Evolutionary conservation across 2,888 invertebrate species (phyloP), one percentile per base, ranked within the genome.

Genomic region (Darwinula stevensoni): DNA sequence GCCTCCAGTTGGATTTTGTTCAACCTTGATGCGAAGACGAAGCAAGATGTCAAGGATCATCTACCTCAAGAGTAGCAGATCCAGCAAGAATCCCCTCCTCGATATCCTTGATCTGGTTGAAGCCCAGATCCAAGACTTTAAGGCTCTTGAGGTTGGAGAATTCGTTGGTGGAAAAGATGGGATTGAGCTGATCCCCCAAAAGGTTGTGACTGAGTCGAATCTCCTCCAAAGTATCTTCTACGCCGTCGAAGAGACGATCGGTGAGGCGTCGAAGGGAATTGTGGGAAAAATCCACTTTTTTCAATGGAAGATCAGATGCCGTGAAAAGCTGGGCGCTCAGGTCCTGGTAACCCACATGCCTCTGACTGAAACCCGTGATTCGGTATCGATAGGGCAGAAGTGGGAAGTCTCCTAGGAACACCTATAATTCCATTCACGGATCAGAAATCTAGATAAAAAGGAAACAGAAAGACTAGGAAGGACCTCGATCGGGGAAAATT

Each of bases 81-180:
- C 76, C 76, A 51, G 75, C 74, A 16, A 82, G 57, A 32, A 82
- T 63, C 1, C 78, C 78, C 44, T 76, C 76, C 45, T 82, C 80
- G 33, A 84, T 58, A 1, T 71, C 70, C 44, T 70, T 63, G 32
- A 84, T 67, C 36, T 62, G 63, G 45, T 84, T 84, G 5, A 68
- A 67, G 32, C 71, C 69, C 28, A 84, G 54, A 47, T 80, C 76
- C 34, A 84, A 51, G 22, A 70, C 52, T 44, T 65, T 62, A 33
- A 82, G 54, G 36, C 67, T 63, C 3, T 61, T 62, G 37, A 82
- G 52, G 12, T 69, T 67, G 41, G 73, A 72, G 37, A 82, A 66
- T 49, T 80, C 80, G 17, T 68, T 67, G 27, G 72, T 72, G 14
- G 76, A 74, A 50, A 82, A 82, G 40, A 82, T 76, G 1, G 82